These are phyloP conservation scores for Lucilia cuprina DNA, from an alignment of 1,140 invertebrate species.

Conservation along the genomic window DNA sequence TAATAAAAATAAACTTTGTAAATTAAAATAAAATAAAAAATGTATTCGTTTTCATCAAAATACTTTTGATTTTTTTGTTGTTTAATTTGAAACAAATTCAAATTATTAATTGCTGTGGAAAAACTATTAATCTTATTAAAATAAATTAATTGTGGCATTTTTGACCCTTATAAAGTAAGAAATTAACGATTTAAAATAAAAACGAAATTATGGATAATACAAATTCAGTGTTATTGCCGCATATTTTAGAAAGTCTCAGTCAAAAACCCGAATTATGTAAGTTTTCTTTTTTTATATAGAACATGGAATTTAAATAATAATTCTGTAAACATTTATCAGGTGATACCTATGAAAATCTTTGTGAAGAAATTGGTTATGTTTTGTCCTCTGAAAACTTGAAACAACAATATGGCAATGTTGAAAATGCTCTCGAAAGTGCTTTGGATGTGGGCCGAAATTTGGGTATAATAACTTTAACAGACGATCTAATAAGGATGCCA, in stretches of 20 bases:
- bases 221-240: slow-evolving; percentile 30
- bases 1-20: neutral
- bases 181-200: neutral
- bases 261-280: slow-evolving; percentile 34
- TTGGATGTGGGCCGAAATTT: slow-evolving; percentile 23
- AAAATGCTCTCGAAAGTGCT: slow-evolving; percentile 12
- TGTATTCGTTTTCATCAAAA: neutral
- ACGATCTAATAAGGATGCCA: slow-evolving; percentile 32
- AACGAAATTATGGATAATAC: slow-evolving; percentile 31
- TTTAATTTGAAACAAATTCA: neutral
- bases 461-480: slow-evolving; percentile 21
- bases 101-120: neutral
- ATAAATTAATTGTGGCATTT: neutral
- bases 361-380: slow-evolving; percentile 22
- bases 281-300: neutral
- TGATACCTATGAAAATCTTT: slow-evolving; percentile 34
- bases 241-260: slow-evolving; percentile 28
- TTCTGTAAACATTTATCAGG: neutral
- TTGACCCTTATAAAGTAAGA: neutral
- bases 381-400: neutral
- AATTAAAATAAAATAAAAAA: too few species aligned
- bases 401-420: neutral
- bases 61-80: neutral
- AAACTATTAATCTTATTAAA: neutral
- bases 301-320: neutral